Conservation (phyloP, 92 coral and sea anemone genomes). For the Phenganax stokvisi region DNA sequence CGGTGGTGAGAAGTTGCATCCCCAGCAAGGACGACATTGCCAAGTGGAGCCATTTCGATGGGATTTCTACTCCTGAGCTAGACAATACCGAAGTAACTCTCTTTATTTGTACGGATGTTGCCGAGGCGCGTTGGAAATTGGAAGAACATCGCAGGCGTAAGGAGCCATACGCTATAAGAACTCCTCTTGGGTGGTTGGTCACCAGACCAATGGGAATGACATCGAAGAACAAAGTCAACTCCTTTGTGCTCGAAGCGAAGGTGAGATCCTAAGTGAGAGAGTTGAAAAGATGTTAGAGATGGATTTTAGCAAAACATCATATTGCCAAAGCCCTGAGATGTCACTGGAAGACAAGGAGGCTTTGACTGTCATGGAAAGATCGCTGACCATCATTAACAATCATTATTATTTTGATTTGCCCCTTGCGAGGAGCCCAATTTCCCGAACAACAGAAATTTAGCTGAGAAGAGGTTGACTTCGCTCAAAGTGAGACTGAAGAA, state of each 20-base stretch:
- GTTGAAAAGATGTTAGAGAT: constrained; percentile 22
- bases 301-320: constrained; percentile 31
- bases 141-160: constrained; percentile 30
- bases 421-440: constrained; percentile 6
- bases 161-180: constrained; percentile 28
- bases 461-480: not conserved
- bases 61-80: constrained; percentile 28
- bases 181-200: constrained; percentile 25
- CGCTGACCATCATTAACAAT: constrained; percentile 21
- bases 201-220: constrained; percentile 26
- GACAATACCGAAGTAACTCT: constrained; percentile 19
- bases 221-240: not conserved
- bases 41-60: constrained; percentile 30
- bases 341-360: constrained; percentile 40
- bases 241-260: constrained; percentile 12
- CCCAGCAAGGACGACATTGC: constrained; percentile 34
- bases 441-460: constrained; percentile 18
- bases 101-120: constrained; percentile 23
- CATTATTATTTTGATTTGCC: constrained; percentile 30
- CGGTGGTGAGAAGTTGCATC: constrained; percentile 33
- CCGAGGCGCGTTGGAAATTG: constrained; percentile 40
- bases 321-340: constrained; percentile 9
- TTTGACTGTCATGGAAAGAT: constrained; percentile 19
- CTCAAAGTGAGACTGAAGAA: constrained; percentile 9
- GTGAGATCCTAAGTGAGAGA: constrained; percentile 5